Conservation (phyloP, 2,888 invertebrate species). For the Leucophenga montana region DNA sequence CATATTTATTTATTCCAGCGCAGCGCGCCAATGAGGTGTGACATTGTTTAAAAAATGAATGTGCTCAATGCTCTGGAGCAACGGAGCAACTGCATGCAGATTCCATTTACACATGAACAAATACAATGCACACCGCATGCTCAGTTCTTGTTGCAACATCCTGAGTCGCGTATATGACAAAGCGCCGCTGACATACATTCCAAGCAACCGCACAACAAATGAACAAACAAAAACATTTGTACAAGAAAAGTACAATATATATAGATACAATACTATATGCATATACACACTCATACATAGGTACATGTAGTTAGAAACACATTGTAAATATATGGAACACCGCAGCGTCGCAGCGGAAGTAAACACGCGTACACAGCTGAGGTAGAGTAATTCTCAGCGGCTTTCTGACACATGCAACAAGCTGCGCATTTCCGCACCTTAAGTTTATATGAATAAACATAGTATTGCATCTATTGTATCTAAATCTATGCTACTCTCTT, state of each 20-base stretch:
- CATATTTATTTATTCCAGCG: background rate
- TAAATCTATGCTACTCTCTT: background rate
- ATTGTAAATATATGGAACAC: background rate
- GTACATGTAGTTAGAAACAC: too few relatives aligned
- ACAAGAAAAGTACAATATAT: too few relatives aligned
- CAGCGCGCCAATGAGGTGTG: conserved; percentile 40
- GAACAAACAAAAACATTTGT: too few relatives aligned
- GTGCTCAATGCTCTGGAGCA: background rate
- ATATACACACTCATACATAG: too few relatives aligned
- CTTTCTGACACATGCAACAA: conserved; percentile 2
- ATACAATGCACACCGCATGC: conserved; percentile 12
- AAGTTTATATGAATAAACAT: background rate
- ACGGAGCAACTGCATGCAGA: conserved; percentile 1
- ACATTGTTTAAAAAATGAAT: conserved; percentile 48
- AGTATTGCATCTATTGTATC: background rate
- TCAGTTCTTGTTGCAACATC: conserved; percentile 29
- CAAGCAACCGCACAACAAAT: conserved; percentile 7
- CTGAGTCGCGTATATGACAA: conserved; percentile 26
- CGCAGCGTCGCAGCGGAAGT: conserved; percentile 9
- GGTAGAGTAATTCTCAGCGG: background rate
- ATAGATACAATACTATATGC: too few relatives aligned
- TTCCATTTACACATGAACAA: conserved; percentile 15
- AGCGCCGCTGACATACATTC: conserved; percentile 40
- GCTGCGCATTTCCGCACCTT: conserved; percentile 30
- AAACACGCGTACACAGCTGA: background rate